A percentile compares a stretch with the other conserved stretches of the same genome.
Conservation (phyloP, 1,140 invertebrate genomes). For the Capitella teleta region DNA sequence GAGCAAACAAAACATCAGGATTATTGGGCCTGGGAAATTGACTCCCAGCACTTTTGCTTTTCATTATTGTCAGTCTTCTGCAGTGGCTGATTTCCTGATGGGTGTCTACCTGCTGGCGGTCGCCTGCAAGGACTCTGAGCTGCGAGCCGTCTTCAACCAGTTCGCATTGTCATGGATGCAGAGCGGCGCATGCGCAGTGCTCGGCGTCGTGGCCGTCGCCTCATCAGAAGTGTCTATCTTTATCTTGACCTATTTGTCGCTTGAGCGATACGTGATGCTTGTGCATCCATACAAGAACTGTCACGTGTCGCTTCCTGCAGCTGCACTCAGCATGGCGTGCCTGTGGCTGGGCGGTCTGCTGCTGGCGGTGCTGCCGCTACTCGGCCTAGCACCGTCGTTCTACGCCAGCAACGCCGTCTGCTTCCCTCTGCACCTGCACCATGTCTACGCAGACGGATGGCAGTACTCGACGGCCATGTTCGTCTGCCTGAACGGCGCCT, state of each 20-base stretch:
- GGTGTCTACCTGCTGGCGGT: constrained; percentile 64
- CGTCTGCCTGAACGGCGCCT: constrained; percentile 34
- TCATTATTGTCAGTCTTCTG: no score
- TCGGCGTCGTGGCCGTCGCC: constrained; percentile 16
- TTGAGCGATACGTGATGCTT: constrained; percentile 59
- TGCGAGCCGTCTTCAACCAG: constrained; percentile 52
- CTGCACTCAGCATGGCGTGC: neutral
- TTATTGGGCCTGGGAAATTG: no score
- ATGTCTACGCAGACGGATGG: constrained; percentile 37
- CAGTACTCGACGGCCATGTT: constrained; percentile 40
- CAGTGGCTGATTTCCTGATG: constrained; percentile 64
- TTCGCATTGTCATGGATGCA: constrained; percentile 56
- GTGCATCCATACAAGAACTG: constrained; percentile 52
- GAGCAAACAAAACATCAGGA: no score
- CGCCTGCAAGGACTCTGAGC: constrained; percentile 54
- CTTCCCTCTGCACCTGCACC: constrained; percentile 36
- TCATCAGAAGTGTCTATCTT: constrained; percentile 51
- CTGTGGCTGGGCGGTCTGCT: constrained; percentile 6
- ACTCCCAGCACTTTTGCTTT: no score
- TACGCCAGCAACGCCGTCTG: constrained; percentile 39
- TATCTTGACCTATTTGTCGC: constrained; percentile 62
- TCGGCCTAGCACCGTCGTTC: constrained; percentile 45
- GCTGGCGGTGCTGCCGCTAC: constrained; percentile 45
- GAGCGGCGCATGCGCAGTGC: constrained; percentile 45
- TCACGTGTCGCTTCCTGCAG: no score